Base-by-base conservation (phyloP, 2,113 vertebrate genomes). In the Pygoscelis antarcticus region DNA sequence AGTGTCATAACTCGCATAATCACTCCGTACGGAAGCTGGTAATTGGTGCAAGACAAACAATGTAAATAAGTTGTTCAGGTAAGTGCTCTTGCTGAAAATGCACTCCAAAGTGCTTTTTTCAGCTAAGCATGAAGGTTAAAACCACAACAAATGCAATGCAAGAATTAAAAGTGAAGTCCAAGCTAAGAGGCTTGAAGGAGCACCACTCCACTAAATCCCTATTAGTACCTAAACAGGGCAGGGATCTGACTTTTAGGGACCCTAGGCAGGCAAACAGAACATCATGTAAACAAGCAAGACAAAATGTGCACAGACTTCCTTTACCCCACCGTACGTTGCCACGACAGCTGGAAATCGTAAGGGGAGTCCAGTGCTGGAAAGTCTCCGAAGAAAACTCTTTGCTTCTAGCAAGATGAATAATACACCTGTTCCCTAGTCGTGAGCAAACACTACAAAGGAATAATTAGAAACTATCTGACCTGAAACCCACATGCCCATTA, bases 381-480 rank as follows among this genome's bases (percentile, higher is more conserved):
- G 80, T 21, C 70, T 90, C 54, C 2, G 88, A 36, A 96, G 83
- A 94, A 96, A 97, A 94, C 78, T 89, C 95, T 54, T 87, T 13
- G 88, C 91, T 94, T 81, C 74, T 84, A 97, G 94, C 95, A 90
- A 97, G 94, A 75, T 93, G 94, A 96, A 93, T 95, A 92, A 91
- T 90, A 62, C 80, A 74, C 60, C 84, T 80, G 94, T 64, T 96
- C 89, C 89, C 87, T 69, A 51, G 83, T 36, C 36, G 81, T 90
- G 95, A 96, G 81, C 96, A 97, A 97, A 97, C 92, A 95, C 87
- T 96, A 94, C 83, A 90, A 87, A 91, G 96, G 90, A 96, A 84
- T 97, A 97, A 98, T 98, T 97, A 96, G 96, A 94, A 96, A 79
- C 94, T 96, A 94, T 88, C 96, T 98, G 97, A 98, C 97, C 97